Conservation (phyloP, 2,797 vertebrate species). For the Sternarchorhynchus goeldii region DNA sequence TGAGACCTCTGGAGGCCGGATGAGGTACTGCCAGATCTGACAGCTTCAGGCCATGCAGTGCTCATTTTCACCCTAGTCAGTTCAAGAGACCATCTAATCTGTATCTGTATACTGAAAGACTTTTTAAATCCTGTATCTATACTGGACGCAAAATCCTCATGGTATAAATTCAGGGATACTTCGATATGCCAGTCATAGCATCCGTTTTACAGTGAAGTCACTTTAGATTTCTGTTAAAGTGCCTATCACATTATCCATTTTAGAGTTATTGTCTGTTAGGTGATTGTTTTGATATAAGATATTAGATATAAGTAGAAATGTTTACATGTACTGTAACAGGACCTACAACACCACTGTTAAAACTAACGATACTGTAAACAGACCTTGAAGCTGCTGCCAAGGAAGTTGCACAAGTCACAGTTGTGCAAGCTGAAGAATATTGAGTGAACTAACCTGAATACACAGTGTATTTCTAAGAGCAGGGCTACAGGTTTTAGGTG, state of each 20-base stretch:
- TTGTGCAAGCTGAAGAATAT: constrained; percentile 17
- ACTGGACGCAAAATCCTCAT: too few relatives aligned
- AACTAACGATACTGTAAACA: neutral
- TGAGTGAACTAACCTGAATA: constrained; percentile 20
- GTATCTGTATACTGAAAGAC: neutral
- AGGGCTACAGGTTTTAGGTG: constrained; percentile 34
- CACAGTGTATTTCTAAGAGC: constrained; percentile 20
- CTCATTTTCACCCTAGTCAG: constrained; percentile 4
- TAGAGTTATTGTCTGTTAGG: neutral
- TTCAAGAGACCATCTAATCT: constrained; percentile 12
- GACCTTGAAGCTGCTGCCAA: neutral
- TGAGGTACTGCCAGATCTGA: too few relatives aligned
- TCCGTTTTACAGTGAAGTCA: neutral
- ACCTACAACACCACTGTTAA: neutral
- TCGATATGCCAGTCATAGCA: too few relatives aligned
- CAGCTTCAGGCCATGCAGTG: neutral
- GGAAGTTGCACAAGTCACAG: constrained; percentile 5
- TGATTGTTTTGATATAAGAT: neutral
- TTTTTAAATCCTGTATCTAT: too few relatives aligned
- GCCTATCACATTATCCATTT: constrained; percentile 10
- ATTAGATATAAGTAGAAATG: neutral
- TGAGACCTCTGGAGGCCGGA: neutral
- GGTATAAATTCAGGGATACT: too few relatives aligned
- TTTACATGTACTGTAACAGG: neutral
- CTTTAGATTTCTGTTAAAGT: neutral